Percentiles rank a stretch among this genome's conserved stretches.
Evolutionary conservation across 2,888 invertebrate genomes (phyloP).

Genomic region (Eurytoma californica): DNA sequence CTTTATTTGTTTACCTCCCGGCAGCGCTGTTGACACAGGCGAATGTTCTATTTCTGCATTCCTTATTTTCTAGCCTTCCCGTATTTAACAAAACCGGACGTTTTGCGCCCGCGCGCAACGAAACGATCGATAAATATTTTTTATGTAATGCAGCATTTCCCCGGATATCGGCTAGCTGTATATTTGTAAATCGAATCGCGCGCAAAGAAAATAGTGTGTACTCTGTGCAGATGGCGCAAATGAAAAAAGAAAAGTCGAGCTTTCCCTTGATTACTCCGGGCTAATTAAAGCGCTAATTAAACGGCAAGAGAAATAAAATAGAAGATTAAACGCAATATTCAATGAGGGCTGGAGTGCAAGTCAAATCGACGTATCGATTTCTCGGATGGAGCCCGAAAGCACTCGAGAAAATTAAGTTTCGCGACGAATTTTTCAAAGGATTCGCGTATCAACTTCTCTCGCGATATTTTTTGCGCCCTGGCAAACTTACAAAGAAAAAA

Average conservation of each 20-base stretch:
- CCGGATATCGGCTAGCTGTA: neutral
- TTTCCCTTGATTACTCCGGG: neutral
- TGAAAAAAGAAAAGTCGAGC: neutral
- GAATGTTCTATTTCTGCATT: neutral
- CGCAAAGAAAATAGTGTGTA: neutral
- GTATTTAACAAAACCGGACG: neutral
- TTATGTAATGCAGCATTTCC: neutral
- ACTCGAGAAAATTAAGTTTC: neutral
- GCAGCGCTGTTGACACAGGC: slow-evolving; percentile 23
- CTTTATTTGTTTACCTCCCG: slow-evolving; percentile 41
- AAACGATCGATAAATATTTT: neutral
- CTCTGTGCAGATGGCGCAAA: neutral
- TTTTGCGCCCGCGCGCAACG: neutral
- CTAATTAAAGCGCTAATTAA: slow-evolving; percentile 36
- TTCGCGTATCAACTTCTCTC: too few relatives aligned
- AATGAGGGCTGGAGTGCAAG: too few relatives aligned
- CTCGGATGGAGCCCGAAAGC: neutral
- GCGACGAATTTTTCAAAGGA: too few relatives aligned
- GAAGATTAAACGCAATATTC: neutral
- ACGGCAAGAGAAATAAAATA: slow-evolving; percentile 14
- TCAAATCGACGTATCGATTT: too few relatives aligned
- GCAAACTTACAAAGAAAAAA: too few relatives aligned
- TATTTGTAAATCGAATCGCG: neutral
- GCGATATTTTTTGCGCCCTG: too few relatives aligned
- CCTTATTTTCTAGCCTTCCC: neutral